These are phyloP conservation scores for Calcarius ornatus DNA, from an alignment of 2,113 vertebrate species.

Conservation along the genomic window DNA sequence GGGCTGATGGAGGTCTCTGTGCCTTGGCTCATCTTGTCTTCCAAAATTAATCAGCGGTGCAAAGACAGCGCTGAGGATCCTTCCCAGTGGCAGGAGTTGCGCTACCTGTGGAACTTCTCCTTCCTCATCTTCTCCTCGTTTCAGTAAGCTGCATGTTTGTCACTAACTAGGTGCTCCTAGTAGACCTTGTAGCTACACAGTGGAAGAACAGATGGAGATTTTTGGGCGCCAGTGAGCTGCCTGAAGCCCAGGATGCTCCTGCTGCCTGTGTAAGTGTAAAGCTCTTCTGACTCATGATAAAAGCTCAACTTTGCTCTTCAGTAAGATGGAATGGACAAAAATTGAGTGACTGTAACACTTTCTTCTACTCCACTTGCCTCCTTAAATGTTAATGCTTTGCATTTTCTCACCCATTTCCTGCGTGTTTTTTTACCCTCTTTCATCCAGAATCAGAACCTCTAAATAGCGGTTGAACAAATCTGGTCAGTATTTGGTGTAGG, in stretches of 20 bases:
- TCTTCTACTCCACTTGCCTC: background rate
- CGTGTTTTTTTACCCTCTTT: background rate
- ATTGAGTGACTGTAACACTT: background rate
- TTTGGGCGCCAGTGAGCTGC: background rate
- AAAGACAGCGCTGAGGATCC: background rate
- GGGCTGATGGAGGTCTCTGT: background rate
- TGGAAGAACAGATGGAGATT: background rate
- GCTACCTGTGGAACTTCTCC: background rate
- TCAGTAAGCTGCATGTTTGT: background rate
- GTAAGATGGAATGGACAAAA: background rate
- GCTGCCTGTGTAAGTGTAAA: background rate
- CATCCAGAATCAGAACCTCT: background rate
- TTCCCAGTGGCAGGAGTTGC: background rate
- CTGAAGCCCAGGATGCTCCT: background rate
- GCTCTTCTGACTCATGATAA: accelerated
- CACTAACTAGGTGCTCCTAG: background rate
- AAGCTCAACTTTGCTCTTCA: background rate
- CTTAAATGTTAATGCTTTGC: background rate
- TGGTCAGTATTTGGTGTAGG: background rate
- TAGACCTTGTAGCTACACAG: background rate
- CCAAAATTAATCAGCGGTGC: background rate
- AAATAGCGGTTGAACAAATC: background rate
- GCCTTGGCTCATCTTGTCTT: background rate
- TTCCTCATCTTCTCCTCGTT: background rate
- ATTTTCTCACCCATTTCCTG: background rate